Base-by-base conservation (phyloP, 2,888 invertebrate genomes). In the Agrotis clavis region DNA sequence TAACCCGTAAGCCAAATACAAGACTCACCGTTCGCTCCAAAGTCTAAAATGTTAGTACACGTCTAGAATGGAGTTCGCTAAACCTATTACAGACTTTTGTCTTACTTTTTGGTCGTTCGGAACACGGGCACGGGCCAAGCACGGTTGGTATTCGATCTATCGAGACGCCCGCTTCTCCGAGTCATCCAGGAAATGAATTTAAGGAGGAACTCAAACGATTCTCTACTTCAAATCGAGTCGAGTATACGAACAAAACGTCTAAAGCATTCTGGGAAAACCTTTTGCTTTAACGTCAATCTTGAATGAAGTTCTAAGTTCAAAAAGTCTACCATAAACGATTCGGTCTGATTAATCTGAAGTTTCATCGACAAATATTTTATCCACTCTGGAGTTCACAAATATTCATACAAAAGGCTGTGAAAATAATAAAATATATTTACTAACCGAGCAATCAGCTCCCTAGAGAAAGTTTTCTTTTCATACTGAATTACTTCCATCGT, bases 171-270 rank as follows among this genome's bases (percentile, higher is more conserved):
- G 66, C 77, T 78, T 80, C 67, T 63, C 71, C 53, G 64, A 84
- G 79, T 81, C 85, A 84, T 87, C 85, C 87, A 84, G 88, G 89
- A 90, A 91, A 90, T 89, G 87, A 90, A 88, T 89, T 90, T 90
- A 88, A 86, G 86, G 79, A 84, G 73, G 70, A 85, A 81, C 82
- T 86, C 74, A 61, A 77, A 74, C 82, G 76, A 70, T 75, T 70
- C 71, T 77, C 57, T 62, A 63, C 76, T 84, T 69, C 41, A 67
- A 85, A 82, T 79, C 50, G 76, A 86, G 74, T 85, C 81, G 16
- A 77, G 60, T 18, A 57, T 41, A 62, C 54, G 69, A 78, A 77
- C 67, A 69, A 74, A 76, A 71, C 71, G 30, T 68, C 61, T 74
- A 35, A 56, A 79, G 51, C n/a, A 67, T 71, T 76, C 35, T 50